These are phyloP conservation scores for Platalea minor DNA, from an alignment of 2,797 vertebrate genomes.

Conservation along the genomic window DNA sequence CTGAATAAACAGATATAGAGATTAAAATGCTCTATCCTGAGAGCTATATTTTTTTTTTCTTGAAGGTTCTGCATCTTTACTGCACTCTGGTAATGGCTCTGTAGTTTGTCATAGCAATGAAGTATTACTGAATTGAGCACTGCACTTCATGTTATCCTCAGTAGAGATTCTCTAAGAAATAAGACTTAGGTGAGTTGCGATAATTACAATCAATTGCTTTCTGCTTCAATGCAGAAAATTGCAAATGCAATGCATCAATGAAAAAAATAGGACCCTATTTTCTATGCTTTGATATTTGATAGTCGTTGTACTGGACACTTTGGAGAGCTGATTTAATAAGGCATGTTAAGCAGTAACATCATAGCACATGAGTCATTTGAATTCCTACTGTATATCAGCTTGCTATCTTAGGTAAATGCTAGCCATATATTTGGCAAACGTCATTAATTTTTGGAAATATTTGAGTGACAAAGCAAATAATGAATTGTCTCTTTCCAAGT, in stretches of 20 bases:
- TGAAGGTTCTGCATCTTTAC: background rate
- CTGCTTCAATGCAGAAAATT: background rate
- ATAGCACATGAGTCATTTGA: constrained; percentile 14
- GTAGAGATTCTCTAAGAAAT: background rate
- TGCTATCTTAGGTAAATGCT: constrained; percentile 25
- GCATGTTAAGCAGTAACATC: background rate
- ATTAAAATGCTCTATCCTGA: background rate
- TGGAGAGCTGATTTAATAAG: constrained; percentile 32
- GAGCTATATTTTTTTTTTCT: background rate
- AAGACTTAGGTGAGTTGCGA: background rate
- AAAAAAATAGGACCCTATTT: background rate
- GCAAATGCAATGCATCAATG: background rate
- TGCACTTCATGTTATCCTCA: background rate
- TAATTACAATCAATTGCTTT: background rate
- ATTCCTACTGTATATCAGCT: constrained; percentile 31
- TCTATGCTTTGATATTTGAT: constrained; percentile 50
- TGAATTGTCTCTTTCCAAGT: background rate
- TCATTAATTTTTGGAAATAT: background rate
- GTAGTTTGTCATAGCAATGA: background rate
- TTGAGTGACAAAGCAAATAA: constrained; percentile 18
- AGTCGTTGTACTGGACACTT: background rate
- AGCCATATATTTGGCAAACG: background rate
- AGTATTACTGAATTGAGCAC: background rate
- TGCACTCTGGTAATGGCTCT: background rate
- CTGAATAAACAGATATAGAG: background rate